These are phyloP conservation scores for Phalera bucephala DNA, from an alignment of 2,888 invertebrate genomes.

Conservation along the genomic window DNA sequence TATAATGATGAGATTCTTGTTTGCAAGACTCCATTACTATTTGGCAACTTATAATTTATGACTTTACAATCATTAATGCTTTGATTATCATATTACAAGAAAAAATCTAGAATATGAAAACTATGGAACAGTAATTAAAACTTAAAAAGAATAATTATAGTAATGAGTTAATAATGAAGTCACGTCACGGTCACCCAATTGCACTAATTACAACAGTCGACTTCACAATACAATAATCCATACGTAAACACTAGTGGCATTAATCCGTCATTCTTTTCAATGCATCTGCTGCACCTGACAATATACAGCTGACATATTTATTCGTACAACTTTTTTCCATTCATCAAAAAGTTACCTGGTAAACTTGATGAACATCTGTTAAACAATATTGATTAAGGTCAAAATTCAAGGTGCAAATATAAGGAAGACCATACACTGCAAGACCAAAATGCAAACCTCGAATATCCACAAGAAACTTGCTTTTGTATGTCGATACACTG, in stretches of 20 bases:
- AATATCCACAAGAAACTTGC: constrained; percentile 16
- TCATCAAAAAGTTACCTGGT: neutral
- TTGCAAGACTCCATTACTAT: too few relatives aligned
- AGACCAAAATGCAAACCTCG: constrained; percentile 11
- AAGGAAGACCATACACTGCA: constrained; percentile 11
- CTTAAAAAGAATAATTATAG: too few relatives aligned
- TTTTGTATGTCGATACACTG: constrained; percentile 27
- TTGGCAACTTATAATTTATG: too few relatives aligned
- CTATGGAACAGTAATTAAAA: neutral
- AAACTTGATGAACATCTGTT: neutral
- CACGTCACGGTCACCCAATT: constrained; percentile 11
- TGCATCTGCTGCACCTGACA: constrained; percentile 23
- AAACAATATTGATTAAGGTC: constrained; percentile 9
- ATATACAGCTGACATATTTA: constrained; percentile 3
- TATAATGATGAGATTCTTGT: too few relatives aligned
- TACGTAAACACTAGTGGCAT: neutral
- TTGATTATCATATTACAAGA: too few relatives aligned
- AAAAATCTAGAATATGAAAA: too few relatives aligned
- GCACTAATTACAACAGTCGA: constrained; percentile 8
- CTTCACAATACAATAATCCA: constrained; percentile 3
- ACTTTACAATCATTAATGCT: too few relatives aligned
- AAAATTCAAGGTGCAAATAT: constrained; percentile 10
- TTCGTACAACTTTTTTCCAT: neutral
- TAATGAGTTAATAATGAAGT: constrained; percentile 9
- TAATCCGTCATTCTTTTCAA: neutral